phyloP scores from a whole-genome alignment of 2,797 vertebrate genomes.

The Rallus crepitans region DNA sequence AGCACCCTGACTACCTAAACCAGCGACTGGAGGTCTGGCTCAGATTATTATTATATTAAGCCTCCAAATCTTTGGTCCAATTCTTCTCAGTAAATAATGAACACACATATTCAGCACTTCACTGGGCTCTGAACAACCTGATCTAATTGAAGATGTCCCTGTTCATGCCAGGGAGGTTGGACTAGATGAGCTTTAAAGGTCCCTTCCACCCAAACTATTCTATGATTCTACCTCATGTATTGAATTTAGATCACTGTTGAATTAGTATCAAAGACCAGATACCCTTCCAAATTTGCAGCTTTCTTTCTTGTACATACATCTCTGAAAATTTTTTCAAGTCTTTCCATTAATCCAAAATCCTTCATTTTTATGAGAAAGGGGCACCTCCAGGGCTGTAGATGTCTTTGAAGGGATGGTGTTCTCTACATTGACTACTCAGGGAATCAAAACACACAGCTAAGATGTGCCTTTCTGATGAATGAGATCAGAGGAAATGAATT shows the following conservation, averaged over 20 bases:
- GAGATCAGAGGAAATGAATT: background rate
- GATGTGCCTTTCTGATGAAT: background rate
- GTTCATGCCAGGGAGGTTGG: too few relatives aligned
- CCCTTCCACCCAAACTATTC: too few relatives aligned
- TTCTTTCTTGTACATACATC: background rate
- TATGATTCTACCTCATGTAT: background rate
- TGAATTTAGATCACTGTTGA: background rate
- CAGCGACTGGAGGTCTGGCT: background rate
- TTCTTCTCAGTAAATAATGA: background rate
- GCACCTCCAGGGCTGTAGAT: background rate
- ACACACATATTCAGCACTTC: fast-evolving
- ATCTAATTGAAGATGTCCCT: too few relatives aligned
- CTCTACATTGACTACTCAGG: background rate
- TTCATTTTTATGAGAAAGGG: background rate
- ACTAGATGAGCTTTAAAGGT: too few relatives aligned
- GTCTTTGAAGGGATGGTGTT: background rate
- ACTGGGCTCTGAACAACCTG: too few relatives aligned
- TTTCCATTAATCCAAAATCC: background rate
- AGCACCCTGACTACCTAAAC: background rate
- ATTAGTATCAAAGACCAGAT: background rate
- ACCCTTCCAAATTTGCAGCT: background rate
- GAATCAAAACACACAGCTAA: background rate
- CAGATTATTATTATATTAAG: background rate
- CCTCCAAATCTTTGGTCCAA: background rate
- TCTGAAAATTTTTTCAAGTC: background rate